phyloP scores from a whole-genome alignment of 2,797 vertebrate species.

The Danio tinwini region DNA sequence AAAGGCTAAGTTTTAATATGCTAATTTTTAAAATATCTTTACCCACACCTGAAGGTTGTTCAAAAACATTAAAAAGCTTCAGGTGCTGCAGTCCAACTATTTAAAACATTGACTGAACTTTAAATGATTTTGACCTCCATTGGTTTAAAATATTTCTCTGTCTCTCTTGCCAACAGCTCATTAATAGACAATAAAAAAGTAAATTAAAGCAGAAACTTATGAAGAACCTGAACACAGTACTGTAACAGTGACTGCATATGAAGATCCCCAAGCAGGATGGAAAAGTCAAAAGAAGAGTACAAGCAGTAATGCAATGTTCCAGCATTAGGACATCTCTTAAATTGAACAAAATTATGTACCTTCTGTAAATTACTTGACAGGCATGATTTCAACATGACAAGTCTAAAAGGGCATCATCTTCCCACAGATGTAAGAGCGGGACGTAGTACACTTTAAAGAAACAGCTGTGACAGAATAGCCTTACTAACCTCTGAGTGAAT shows the following conservation, averaged over 20 bases:
- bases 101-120: constrained; percentile 4
- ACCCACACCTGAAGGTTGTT: constrained; percentile 3
- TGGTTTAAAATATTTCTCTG: not conserved
- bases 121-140: not conserved
- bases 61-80: not conserved
- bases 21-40: not conserved
- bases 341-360: constrained; percentile 32
- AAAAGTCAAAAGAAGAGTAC: not conserved
- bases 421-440: not conserved
- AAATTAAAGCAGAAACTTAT: not conserved
- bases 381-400: not conserved
- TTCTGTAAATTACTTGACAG: constrained; percentile 36
- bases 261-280: not conserved
- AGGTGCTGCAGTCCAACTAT: not conserved
- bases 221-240: not conserved
- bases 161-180: not conserved
- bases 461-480: not conserved
- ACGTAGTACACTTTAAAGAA: not conserved
- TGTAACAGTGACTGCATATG: not conserved
- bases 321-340: not conserved
- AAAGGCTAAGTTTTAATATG: not conserved
- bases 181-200: not conserved
- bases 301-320: constrained; percentile 20
- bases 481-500: not conserved
- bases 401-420: not conserved